phyloP scores from a whole-genome alignment of 2,113 vertebrate species.

The Eupsittula cactorum region DNA sequence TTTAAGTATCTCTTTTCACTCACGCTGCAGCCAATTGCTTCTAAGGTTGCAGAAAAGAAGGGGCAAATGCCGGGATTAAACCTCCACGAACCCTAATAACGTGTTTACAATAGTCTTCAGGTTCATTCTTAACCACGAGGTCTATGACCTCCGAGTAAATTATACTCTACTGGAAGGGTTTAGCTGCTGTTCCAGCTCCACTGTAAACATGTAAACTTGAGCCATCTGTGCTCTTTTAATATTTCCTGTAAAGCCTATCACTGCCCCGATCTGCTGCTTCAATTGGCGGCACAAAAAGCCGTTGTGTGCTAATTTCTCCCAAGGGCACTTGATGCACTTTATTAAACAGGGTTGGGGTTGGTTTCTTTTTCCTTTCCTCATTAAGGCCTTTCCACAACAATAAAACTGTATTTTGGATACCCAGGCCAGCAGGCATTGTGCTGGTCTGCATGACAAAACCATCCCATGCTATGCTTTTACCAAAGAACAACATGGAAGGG shows the following conservation, averaged over 20 bases:
- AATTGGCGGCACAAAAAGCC: slow-evolving; percentile 72
- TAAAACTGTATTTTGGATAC: slow-evolving; percentile 58
- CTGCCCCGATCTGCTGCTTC: slow-evolving; percentile 54
- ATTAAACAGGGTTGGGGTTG: slow-evolving; percentile 50
- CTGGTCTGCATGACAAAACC: slow-evolving; percentile 5
- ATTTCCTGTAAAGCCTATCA: slow-evolving; percentile 71
- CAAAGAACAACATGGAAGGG: slow-evolving; percentile 31
- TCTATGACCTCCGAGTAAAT: slow-evolving; percentile 65
- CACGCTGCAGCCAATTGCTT: slow-evolving; percentile 13
- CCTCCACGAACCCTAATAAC: slow-evolving; percentile 32
- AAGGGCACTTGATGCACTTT: slow-evolving; percentile 69
- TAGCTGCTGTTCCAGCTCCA: slow-evolving; percentile 64
- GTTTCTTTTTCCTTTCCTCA: slow-evolving; percentile 53
- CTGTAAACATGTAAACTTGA: slow-evolving; percentile 71
- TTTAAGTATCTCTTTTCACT: slow-evolving; percentile 58
- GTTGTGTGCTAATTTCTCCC: slow-evolving; percentile 77
- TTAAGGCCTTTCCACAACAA: slow-evolving; percentile 66
- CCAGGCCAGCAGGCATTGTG: slow-evolving; percentile 45
- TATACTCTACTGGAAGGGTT: slow-evolving; percentile 51
- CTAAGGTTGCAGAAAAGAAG: slow-evolving; percentile 39
- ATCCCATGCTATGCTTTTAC: neutral
- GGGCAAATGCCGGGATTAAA: neutral
- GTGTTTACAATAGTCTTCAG: slow-evolving; percentile 56
- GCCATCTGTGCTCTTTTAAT: slow-evolving; percentile 76
- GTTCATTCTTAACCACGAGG: slow-evolving; percentile 48